Conservation (phyloP, 1,140 invertebrate species). For the Zaprionus kolodkinae region DNA sequence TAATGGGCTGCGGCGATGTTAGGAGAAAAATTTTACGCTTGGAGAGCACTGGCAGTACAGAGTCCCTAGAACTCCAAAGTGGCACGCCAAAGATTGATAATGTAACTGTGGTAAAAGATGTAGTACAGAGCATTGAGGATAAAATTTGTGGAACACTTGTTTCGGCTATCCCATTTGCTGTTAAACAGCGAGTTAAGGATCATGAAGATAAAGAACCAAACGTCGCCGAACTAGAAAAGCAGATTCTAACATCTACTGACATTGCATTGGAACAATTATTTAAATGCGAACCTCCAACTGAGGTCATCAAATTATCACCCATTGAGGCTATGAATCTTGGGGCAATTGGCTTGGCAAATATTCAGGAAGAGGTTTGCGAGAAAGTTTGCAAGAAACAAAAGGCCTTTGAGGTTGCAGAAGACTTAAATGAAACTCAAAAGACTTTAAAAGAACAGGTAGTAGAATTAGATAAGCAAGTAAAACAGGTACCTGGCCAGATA, state of each 20-base stretch:
- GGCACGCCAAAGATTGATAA: conserved; percentile 61
- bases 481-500: conserved; percentile 68
- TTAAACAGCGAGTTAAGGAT: conserved; percentile 44
- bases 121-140: conserved; percentile 76
- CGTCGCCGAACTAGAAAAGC: conserved; percentile 65
- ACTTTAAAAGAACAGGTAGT: conserved; percentile 71
- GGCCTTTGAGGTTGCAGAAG: conserved; percentile 74
- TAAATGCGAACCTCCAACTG: conserved; percentile 55
- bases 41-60: conserved; percentile 68
- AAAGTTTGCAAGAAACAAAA: conserved; percentile 73
- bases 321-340: conserved; percentile 59
- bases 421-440: conserved; percentile 77
- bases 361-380: conserved; percentile 75
- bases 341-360: conserved; percentile 38
- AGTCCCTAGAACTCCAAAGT: conserved; percentile 49
- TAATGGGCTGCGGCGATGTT: conserved; percentile 75
- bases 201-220: conserved; percentile 47
- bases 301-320: conserved; percentile 68
- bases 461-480: conserved; percentile 64
- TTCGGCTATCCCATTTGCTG: conserved; percentile 68
- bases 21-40: conserved; percentile 73
- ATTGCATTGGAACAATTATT: conserved; percentile 57
- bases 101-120: conserved; percentile 68
- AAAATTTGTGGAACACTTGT: conserved; percentile 61
- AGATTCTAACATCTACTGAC: conserved; percentile 68